Evolutionary conservation across 2,113 vertebrate species (phyloP).

Genomic region (Pampusana beccarii): DNA sequence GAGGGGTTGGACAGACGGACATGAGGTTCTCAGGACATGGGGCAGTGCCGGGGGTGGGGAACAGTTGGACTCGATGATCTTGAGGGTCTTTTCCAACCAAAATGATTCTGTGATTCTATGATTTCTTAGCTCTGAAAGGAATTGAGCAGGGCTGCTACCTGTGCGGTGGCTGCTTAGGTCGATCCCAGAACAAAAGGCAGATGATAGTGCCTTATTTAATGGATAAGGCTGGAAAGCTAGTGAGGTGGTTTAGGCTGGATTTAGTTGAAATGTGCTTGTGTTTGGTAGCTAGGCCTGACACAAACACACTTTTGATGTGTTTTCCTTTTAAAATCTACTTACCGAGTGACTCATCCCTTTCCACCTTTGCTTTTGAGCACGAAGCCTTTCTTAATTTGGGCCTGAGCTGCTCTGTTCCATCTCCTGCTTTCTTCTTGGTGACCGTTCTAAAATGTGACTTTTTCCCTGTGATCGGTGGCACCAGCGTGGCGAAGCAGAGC

Average conservation of each 20-base stretch:
- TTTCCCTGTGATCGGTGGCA: background rate
- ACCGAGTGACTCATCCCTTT: background rate
- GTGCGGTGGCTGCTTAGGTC: background rate
- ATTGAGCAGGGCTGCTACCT: background rate
- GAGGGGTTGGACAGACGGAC: no score
- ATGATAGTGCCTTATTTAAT: background rate
- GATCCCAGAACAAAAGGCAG: background rate
- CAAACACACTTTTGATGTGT: background rate
- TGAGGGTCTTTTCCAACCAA: no score
- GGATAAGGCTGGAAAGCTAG: background rate
- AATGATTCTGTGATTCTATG: no score
- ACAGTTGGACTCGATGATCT: no score
- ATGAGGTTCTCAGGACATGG: no score
- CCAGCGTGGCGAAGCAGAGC: background rate
- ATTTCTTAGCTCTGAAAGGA: background rate
- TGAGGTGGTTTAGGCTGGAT: fast-evolving
- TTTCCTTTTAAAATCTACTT: background rate
- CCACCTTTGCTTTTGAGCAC: background rate
- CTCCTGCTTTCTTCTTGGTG: background rate
- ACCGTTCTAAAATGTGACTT: background rate
- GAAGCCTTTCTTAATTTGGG: background rate
- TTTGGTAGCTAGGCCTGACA: background rate
- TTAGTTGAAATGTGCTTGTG: background rate
- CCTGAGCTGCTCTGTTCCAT: background rate
- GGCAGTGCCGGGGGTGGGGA: no score